Evolutionary conservation across 1,140 invertebrate genomes (phyloP).

Genomic region (Euura lappo): DNA sequence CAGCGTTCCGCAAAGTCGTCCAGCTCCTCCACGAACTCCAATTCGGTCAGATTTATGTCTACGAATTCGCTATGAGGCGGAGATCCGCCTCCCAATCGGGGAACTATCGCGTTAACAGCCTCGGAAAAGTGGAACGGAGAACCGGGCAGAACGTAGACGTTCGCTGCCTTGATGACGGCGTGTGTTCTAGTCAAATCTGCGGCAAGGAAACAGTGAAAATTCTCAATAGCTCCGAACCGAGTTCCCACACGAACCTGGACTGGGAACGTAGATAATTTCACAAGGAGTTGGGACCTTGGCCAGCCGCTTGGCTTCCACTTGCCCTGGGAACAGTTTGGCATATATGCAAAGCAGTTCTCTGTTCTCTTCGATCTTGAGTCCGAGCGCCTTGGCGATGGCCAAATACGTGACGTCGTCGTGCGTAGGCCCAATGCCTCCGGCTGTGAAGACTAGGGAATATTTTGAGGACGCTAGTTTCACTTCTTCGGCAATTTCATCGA

Average conservation of each 20-base stretch:
- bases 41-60: constrained; percentile 64
- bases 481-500: constrained; percentile 69
- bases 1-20: constrained; percentile 62
- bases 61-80: constrained; percentile 32
- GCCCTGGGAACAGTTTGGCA: constrained; percentile 30
- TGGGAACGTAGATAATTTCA: constrained; percentile 35
- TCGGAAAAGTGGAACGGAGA: constrained; percentile 68
- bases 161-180: constrained; percentile 68
- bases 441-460: constrained; percentile 69
- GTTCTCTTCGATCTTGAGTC: constrained; percentile 60
- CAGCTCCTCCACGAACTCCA: constrained; percentile 62
- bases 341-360: constrained; percentile 63
- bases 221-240: constrained; percentile 11
- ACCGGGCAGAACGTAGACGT: constrained; percentile 76
- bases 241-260: constrained; percentile 14
- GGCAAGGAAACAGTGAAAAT: background rate
- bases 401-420: constrained; percentile 80
- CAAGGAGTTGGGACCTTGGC: constrained; percentile 40
- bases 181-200: constrained; percentile 41
- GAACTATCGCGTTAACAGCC: constrained; percentile 54
- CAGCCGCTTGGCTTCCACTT: constrained; percentile 34
- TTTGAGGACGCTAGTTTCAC: constrained; percentile 63
- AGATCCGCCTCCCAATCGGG: constrained; percentile 23
- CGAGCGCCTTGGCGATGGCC: constrained; percentile 71
- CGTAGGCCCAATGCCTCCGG: constrained; percentile 79